Percentiles rank a stretch among this genome's conserved stretches.
Evolutionary conservation across 1,140 invertebrate genomes (phyloP).

Genomic region (Pseudomyrmex flavicornis): DNA sequence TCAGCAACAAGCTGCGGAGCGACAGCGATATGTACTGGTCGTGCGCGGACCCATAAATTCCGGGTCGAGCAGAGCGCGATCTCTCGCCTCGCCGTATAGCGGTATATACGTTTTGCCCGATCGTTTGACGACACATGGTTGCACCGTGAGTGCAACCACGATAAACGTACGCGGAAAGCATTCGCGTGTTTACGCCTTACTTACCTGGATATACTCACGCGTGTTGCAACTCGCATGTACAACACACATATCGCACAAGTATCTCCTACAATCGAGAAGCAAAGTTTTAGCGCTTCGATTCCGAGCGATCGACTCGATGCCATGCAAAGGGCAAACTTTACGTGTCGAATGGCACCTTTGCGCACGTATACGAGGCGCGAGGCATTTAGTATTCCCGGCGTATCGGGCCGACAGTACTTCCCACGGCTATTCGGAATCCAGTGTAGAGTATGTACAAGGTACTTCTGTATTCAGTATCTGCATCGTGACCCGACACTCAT

Average conservation of each 20-base stretch:
- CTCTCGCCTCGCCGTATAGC: conserved; percentile 67
- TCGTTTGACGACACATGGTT: conserved; percentile 77
- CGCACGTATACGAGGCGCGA: conserved; percentile 4
- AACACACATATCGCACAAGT: too few relatives aligned
- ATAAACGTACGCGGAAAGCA: conserved; percentile 63
- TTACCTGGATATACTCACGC: conserved; percentile 60
- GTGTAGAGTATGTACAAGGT: conserved; percentile 52
- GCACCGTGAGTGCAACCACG: conserved; percentile 7
- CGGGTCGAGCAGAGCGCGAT: conserved; percentile 79
- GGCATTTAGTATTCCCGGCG: conserved; percentile 80
- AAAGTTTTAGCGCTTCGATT: conserved; percentile 67
- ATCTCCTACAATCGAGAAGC: background rate
- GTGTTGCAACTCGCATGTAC: background rate
- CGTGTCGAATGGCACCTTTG: conserved; percentile 49
- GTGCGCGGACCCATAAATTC: conserved; percentile 83
- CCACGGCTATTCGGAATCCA: conserved; percentile 84
- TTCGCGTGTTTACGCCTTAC: conserved; percentile 63
- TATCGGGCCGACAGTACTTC: conserved; percentile 79
- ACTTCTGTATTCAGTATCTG: conserved; percentile 75
- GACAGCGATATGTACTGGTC: conserved; percentile 63
- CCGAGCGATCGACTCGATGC: conserved; percentile 40
- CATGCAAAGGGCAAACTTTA: conserved; percentile 2
- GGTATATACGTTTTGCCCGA: conserved; percentile 74
- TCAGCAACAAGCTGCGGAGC: conserved; percentile 76
- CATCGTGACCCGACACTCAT: conserved; percentile 67